phyloP scores from a whole-genome alignment of 2,797 vertebrate genomes.

The Parauchenoglanis punctatus region DNA sequence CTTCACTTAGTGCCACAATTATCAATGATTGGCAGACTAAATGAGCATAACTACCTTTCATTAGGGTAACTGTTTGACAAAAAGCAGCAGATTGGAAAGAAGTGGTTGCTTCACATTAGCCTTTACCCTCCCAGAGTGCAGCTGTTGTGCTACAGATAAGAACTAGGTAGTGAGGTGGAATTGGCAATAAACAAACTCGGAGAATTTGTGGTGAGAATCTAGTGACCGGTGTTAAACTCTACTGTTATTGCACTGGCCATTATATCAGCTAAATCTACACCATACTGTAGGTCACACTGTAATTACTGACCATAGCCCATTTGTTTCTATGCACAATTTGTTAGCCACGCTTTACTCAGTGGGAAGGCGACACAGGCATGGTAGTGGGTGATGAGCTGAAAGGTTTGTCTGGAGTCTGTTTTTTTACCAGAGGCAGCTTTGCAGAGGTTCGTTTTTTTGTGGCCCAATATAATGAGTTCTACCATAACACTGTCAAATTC shows the following conservation, averaged over 20 bases:
- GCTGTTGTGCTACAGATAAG: neutral
- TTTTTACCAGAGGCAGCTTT: neutral
- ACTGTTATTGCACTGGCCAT: neutral
- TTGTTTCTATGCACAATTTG: neutral
- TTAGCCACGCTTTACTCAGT: neutral
- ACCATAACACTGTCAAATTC: neutral
- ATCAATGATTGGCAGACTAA: neutral
- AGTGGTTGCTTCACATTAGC: neutral
- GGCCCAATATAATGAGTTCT: neutral
- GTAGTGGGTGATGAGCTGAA: neutral
- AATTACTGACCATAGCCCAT: constrained; percentile 14
- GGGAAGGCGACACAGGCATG: neutral
- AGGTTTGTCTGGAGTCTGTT: neutral
- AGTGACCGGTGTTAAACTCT: neutral
- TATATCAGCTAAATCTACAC: constrained; percentile 1
- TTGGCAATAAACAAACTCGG: neutral
- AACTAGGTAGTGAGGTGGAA: neutral
- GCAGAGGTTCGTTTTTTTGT: neutral
- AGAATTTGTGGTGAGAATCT: neutral
- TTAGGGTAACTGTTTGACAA: neutral
- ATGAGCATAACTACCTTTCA: neutral
- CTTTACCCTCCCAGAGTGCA: neutral
- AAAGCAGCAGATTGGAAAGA: neutral
- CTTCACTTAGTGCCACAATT: neutral
- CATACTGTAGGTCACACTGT: neutral